These are phyloP conservation scores for Ylistrum balloti DNA, from an alignment of 1,140 invertebrate species.

Conservation along the genomic window DNA sequence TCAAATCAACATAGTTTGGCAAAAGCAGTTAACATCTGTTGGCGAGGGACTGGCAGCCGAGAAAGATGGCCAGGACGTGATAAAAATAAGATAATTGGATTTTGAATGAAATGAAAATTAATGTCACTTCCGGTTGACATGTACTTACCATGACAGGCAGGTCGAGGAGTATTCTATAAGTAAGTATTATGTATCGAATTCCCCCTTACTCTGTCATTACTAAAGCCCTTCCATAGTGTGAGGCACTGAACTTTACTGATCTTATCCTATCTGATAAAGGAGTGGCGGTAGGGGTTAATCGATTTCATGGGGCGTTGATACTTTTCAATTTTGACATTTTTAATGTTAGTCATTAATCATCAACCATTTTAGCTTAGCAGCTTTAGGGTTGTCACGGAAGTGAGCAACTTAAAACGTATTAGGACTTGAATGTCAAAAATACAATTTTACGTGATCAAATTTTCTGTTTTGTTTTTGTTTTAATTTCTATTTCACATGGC, in stretches of 20 bases:
- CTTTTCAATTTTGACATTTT: background rate
- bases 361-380: background rate
- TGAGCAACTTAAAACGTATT: background rate
- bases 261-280: background rate
- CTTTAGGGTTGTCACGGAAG: background rate
- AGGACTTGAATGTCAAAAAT: too few relatives aligned
- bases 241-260: too few relatives aligned
- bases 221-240: background rate
- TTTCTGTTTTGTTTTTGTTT: too few relatives aligned
- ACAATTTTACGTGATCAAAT: too few relatives aligned
- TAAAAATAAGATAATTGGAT: slow-evolving; percentile 4
- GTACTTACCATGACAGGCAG: too few relatives aligned
- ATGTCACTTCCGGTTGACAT: background rate
- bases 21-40: background rate
- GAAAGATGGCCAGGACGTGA: background rate
- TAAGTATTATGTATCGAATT: background rate
- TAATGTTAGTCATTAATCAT: background rate
- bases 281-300: background rate
- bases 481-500: too few relatives aligned
- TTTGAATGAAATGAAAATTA: background rate
- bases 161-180: too few relatives aligned
- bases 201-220: background rate
- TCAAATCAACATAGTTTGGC: background rate
- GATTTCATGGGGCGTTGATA: background rate
- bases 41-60: background rate